Base-by-base conservation (phyloP, 2,797 vertebrate species). In the Coccyzus lansbergi region DNA sequence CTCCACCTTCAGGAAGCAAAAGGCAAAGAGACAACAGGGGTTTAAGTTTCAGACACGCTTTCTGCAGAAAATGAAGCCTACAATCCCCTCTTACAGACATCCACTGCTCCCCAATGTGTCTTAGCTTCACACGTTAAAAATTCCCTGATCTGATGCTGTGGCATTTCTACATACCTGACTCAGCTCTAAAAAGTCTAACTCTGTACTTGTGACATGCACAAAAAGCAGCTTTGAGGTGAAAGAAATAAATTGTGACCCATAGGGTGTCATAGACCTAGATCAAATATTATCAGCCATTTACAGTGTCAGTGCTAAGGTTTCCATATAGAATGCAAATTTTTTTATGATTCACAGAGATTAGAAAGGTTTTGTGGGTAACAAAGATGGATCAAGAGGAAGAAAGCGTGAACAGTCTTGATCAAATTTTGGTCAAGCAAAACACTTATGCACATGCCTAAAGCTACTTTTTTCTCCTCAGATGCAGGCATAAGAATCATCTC, bases 1-100 rank as follows among this genome's bases (percentile, higher is more conserved):
- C 97, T 97, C 97, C 97, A 97, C 95, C 97, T 98, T 87, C 97
- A 97, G 97, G 97, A 97, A 92, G 49, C 88, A 44, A 42, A 20
- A 87, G 71, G 96, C 92, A 95, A 83, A 51, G 52, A 86, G 87
- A 88, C 88, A 72, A 44, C 49, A 33, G 10, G 15, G 72, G 9
- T 65, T 36, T 49, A 53, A 67, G 56, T 49, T 91, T 87, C 65
- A 33, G 49, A 6, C 24, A 7, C 7, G 2, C 46, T 20, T 31
- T 68, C 29, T 81, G 49, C 71, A 75, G 48, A 6, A 81, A 16
- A 28, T 5, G n/a, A 49, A 91, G 69, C 76, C 51, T 14, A 4
- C 40, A 38, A 13, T 42, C 21, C 36, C 65, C 33, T n/a, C 10
- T 15, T n/a, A 38, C 7, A 15, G 58, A 7, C 76, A 68, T 28